Evolutionary conservation across 2,888 invertebrate species (phyloP).

Genomic region (Pseudococcus viburni): DNA sequence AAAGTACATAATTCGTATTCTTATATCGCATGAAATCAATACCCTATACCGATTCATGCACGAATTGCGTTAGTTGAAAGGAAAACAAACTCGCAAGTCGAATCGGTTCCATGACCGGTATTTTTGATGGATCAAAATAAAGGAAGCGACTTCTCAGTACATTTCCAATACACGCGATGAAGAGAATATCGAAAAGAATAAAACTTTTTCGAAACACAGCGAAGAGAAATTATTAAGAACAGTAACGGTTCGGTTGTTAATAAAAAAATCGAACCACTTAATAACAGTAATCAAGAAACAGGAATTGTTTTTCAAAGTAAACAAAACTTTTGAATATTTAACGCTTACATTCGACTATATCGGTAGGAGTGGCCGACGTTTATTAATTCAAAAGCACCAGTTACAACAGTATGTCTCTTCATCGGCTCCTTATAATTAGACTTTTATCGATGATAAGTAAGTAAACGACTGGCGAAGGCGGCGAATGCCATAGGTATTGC

Average conservation of each 20-base stretch:
- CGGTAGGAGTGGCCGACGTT: background rate
- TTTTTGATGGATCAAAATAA: no score
- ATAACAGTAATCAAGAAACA: slow-evolving; percentile 23
- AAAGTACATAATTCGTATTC: no score
- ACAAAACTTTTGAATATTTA: slow-evolving; percentile 50
- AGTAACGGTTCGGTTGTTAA: background rate
- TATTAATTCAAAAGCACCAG: background rate
- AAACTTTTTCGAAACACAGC: no score
- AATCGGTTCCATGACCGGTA: no score
- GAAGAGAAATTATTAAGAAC: no score
- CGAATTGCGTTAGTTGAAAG: no score
- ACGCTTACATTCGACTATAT: slow-evolving; percentile 6
- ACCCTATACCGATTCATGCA: no score
- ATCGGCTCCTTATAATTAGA: background rate
- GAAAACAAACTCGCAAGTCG: no score
- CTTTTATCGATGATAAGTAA: background rate
- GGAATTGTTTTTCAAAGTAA: slow-evolving; percentile 35
- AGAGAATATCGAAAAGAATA: no score
- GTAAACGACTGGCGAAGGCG: background rate
- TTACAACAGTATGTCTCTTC: background rate
- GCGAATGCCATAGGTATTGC: background rate
- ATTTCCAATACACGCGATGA: no score
- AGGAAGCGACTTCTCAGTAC: no score
- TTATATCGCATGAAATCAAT: no score
- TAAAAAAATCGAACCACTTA: slow-evolving; percentile 39